Percentiles rank a stretch among this genome's conserved stretches.
Evolutionary conservation across 2,797 vertebrate species (phyloP).

Genomic region (Enteromius treurensis): DNA sequence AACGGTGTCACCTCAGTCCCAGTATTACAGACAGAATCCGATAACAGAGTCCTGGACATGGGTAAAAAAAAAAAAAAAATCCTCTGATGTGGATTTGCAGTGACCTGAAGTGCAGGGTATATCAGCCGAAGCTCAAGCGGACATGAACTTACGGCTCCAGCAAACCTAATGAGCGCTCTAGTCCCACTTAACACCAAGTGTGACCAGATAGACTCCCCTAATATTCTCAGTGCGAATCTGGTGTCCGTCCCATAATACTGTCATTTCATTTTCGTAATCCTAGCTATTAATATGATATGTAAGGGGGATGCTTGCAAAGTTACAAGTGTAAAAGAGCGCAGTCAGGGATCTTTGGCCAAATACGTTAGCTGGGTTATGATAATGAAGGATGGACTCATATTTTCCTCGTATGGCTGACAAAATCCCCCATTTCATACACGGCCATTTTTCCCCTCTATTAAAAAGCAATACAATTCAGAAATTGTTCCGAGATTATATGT

Average conservation of each 20-base stretch:
- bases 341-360: slow-evolving; percentile 55
- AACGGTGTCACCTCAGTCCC: slow-evolving; percentile 65
- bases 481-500: slow-evolving; percentile 51
- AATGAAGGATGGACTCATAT: slow-evolving; percentile 28
- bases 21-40: slow-evolving; percentile 69
- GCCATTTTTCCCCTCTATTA: slow-evolving; percentile 6
- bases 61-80: slow-evolving; percentile 65
- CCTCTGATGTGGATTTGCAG: slow-evolving; percentile 66
- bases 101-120: slow-evolving; percentile 68
- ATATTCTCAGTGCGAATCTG: slow-evolving; percentile 76
- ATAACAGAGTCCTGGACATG: slow-evolving; percentile 73
- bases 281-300: slow-evolving; percentile 79
- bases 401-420: slow-evolving; percentile 31
- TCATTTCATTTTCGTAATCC: slow-evolving; percentile 80
- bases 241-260: slow-evolving; percentile 77
- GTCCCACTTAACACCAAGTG: slow-evolving; percentile 81
- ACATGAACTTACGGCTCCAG: slow-evolving; percentile 75
- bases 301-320: slow-evolving; percentile 68
- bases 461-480: slow-evolving; percentile 43
- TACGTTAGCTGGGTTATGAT: slow-evolving; percentile 49
- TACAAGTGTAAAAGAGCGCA: slow-evolving; percentile 67
- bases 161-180: slow-evolving; percentile 77
- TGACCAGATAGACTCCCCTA: slow-evolving; percentile 74
- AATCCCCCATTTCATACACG: slow-evolving; percentile 33
- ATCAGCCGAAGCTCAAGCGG: slow-evolving; percentile 73